A percentile compares a stretch with the other conserved stretches of the same genome.
These are phyloP conservation scores for Apotomis betuletana DNA, from an alignment of 2,888 invertebrate genomes.

Conservation along the genomic window DNA sequence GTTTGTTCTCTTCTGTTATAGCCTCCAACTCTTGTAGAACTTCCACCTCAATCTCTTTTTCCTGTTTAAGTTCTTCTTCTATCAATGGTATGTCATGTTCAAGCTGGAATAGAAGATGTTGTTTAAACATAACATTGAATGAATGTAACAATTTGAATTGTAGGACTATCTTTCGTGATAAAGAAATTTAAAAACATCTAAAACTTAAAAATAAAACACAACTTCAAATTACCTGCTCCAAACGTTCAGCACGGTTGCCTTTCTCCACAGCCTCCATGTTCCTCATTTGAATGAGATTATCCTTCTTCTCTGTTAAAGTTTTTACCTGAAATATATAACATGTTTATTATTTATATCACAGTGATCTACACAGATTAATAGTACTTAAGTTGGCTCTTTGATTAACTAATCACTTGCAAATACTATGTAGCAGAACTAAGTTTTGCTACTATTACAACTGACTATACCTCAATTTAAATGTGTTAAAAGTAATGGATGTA, in stretches of 20 bases:
- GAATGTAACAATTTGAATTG: too few relatives aligned
- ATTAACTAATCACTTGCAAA: too few relatives aligned
- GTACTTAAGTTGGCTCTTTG: too few relatives aligned
- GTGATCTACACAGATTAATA: too few relatives aligned
- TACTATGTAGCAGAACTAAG: too few relatives aligned
- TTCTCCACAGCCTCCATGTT: constrained; percentile 73
- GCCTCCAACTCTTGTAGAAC: constrained; percentile 62
- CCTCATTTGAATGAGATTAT: constrained; percentile 61
- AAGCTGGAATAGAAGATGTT: constrained; percentile 53
- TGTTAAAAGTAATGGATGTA: too few relatives aligned
- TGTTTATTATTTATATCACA: too few relatives aligned
- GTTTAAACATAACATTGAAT: too few relatives aligned
- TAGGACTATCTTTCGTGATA: too few relatives aligned
- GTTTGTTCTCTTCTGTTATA: constrained; percentile 60
- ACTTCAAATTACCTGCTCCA: constrained; percentile 61
- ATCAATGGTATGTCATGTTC: constrained; percentile 59
- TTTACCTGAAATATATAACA: constrained; percentile 59
- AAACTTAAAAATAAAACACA: neutral
- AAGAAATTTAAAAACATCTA: neutral
- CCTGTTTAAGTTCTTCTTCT: constrained; percentile 69
- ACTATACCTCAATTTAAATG: too few relatives aligned
- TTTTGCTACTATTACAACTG: too few relatives aligned
- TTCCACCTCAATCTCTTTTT: constrained; percentile 59
- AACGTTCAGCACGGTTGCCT: constrained; percentile 63
- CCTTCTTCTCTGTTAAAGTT: constrained; percentile 64